Evolutionary conservation across 2,888 invertebrate genomes (phyloP).

Genomic region (Crepidodera aurea): DNA sequence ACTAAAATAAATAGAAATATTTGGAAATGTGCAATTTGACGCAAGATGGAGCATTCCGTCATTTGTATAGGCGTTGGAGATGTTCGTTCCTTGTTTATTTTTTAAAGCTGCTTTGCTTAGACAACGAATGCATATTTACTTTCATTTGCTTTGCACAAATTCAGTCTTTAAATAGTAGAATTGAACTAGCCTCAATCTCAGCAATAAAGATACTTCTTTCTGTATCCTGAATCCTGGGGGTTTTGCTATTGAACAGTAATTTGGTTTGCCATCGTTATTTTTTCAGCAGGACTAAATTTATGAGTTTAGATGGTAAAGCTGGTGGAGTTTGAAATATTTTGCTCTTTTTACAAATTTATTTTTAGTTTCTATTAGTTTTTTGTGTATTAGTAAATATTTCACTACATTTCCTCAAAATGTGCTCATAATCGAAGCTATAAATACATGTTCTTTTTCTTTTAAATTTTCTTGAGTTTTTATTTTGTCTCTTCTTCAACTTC

Average conservation of each 20-base stretch:
- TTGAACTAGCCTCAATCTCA: constrained; percentile 56
- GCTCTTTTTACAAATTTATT: constrained; percentile 53
- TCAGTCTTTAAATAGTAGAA: too few relatives aligned
- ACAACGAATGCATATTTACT: too few relatives aligned
- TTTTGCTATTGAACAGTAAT: constrained; percentile 81
- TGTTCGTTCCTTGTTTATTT: too few relatives aligned
- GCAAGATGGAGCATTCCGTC: too few relatives aligned
- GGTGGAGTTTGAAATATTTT: constrained; percentile 75
- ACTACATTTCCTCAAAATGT: constrained; percentile 66
- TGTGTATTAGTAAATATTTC: constrained; percentile 53
- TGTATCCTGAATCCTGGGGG: constrained; percentile 63
- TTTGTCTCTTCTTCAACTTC: constrained; percentile 43
- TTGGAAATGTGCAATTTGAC: too few relatives aligned
- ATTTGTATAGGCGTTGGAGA: too few relatives aligned
- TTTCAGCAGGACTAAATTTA: constrained; percentile 66
- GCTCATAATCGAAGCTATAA: constrained; percentile 79
- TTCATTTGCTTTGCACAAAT: too few relatives aligned
- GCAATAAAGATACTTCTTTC: constrained; percentile 57
- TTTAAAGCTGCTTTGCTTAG: too few relatives aligned
- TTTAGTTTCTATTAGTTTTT: constrained; percentile 42
- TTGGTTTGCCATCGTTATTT: constrained; percentile 71
- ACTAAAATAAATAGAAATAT: too few relatives aligned
- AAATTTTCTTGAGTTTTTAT: constrained; percentile 42
- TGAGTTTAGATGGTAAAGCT: constrained; percentile 81
- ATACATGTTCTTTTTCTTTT: constrained; percentile 57